These are phyloP conservation scores for Todiramphus chloris DNA, from an alignment of 2,113 vertebrate genomes.

Conservation along the genomic window DNA sequence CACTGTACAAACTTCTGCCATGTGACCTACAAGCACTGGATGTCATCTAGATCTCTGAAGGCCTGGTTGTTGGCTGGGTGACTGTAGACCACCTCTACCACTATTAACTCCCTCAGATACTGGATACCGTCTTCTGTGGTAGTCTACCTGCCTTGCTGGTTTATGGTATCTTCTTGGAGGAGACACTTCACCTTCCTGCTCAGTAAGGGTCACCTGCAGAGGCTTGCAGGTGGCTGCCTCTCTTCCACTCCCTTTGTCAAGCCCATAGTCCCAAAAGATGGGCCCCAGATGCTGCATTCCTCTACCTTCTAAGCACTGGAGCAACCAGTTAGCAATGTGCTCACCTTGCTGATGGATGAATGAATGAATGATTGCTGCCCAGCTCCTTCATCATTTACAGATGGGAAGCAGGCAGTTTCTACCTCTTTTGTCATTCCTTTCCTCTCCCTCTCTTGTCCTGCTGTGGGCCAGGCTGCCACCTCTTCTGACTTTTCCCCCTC, in stretches of 20 bases:
- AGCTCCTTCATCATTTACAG: background rate
- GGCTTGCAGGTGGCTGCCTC: background rate
- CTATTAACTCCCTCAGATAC: background rate
- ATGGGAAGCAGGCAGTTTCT: background rate
- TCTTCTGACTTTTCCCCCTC: background rate
- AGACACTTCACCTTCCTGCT: background rate
- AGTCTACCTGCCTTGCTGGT: background rate
- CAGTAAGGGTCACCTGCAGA: background rate
- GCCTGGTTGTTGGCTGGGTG: background rate
- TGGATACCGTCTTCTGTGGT: background rate
- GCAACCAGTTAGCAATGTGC: background rate
- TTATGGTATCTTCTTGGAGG: background rate
- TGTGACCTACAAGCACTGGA: background rate
- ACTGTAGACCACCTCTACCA: background rate
- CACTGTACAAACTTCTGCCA: background rate
- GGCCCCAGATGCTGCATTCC: background rate
- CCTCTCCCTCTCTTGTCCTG: background rate
- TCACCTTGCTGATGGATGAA: background rate
- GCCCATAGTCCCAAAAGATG: background rate
- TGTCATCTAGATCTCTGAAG: background rate
- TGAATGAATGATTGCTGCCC: background rate
- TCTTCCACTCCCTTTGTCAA: background rate
- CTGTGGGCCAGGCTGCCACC: background rate
- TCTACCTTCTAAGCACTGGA: background rate
- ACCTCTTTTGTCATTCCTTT: background rate